Evolutionary conservation across 2,797 vertebrate species (phyloP).

Genomic region (Glyptemys insculpta): DNA sequence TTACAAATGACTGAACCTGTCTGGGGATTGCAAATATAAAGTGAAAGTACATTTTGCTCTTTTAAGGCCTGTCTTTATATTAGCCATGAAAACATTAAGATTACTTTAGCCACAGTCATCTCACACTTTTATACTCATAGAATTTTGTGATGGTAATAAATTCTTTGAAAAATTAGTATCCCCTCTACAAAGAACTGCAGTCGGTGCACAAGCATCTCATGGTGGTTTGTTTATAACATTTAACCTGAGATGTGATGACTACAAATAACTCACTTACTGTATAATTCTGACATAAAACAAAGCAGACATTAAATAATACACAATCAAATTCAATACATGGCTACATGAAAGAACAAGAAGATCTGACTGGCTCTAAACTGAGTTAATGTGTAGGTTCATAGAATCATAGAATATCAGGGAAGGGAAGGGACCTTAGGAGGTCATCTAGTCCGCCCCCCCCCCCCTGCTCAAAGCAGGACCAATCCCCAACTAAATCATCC

Average conservation of each 20-base stretch:
- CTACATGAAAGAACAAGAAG: not conserved
- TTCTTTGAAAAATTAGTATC: slow-evolving; percentile 37
- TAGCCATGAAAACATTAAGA: slow-evolving; percentile 11
- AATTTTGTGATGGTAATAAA: slow-evolving; percentile 43
- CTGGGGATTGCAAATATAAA: slow-evolving; percentile 47
- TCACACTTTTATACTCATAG: slow-evolving; percentile 33
- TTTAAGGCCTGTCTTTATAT: slow-evolving; percentile 37
- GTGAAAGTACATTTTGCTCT: slow-evolving; percentile 43
- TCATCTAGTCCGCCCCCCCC: too few species aligned
- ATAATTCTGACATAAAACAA: slow-evolving; percentile 35
- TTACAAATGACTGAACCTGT: slow-evolving; percentile 17
- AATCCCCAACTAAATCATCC: too few species aligned
- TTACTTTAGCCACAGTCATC: slow-evolving; percentile 6
- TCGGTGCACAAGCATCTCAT: not conserved
- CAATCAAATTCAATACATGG: not conserved
- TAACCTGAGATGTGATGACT: slow-evolving; percentile 40
- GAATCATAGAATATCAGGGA: too few species aligned
- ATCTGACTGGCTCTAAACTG: not conserved
- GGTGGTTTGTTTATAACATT: slow-evolving; percentile 13
- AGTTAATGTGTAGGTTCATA: not conserved
- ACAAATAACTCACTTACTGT: slow-evolving; percentile 16
- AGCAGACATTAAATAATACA: not conserved
- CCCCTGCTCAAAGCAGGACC: too few species aligned
- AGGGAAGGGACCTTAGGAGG: too few species aligned
- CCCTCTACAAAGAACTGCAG: not conserved